Base-by-base conservation (phyloP, 1,140 invertebrate species). In the Micrasema longulum region DNA sequence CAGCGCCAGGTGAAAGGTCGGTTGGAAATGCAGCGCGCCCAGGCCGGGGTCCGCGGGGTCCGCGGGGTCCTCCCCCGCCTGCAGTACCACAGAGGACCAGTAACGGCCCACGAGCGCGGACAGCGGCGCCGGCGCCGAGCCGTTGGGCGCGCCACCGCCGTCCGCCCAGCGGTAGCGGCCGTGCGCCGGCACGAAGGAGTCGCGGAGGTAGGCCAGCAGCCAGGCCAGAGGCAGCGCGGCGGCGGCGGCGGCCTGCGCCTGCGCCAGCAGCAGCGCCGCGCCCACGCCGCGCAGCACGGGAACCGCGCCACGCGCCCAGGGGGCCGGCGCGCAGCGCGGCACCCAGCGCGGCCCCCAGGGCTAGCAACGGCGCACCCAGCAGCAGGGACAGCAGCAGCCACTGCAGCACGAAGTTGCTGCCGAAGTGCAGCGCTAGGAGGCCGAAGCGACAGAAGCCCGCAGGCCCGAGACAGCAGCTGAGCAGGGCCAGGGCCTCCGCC, bases 391-490 rank as follows among this genome's bases (percentile, higher is more conserved):
- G 85, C 74, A 97, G 84, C 52, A 95, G 83, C 83, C 96, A 97
- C 85, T 97, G 95, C 76, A 96, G 82, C 75, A 97, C 90, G 81
- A 97, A 97, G 82, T 93, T 93, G 43, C 90, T 92, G 92, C 95
- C 95, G 83, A 95, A 97, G 79, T 94, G 91, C 75, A 95, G 88
- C 75, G 93, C 94, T 72, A 96, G 88, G 74, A 94, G 90, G 72
- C 93, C 91, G 84, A 97, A 96, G 77, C 95, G 89, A 76, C 92
- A 94, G 77, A 97, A 92, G 82, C 95, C 96, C 79, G 94, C 95
- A 23, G 96, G 88, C 23, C 94, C 94, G 60, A 96, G 81, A 1
- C 93, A 95, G 79, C 94, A 95, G 38, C 92, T 91, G 1, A 96
- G 87, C 77, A 91, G 91, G 7, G 95, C 93, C 66, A 96, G 81